Percentiles rank a stretch among this genome's conserved stretches.
Evolutionary conservation across 2,797 vertebrate species (phyloP).

Genomic region (Agapornis canus): DNA sequence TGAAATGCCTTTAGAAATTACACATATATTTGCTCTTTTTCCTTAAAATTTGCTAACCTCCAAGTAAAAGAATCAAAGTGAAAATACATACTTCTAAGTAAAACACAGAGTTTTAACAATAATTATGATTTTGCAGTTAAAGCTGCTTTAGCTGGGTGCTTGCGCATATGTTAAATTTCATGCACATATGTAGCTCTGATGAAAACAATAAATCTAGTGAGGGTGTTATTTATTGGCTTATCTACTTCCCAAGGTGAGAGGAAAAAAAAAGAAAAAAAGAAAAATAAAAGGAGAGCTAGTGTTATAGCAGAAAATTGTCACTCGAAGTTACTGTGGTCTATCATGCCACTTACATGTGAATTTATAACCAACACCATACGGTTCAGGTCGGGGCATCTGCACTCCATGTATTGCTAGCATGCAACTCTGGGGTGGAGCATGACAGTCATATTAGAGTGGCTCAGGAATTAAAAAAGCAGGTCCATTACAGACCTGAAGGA

Average conservation of each 20-base stretch:
- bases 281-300: not conserved
- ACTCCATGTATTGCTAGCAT: not conserved
- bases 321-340: not conserved
- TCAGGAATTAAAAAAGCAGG: not conserved
- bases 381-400: not conserved
- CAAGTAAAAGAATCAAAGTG: not conserved
- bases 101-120: not conserved
- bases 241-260: not conserved
- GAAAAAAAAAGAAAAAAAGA: not conserved
- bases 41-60: not conserved
- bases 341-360: not conserved
- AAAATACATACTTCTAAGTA: not conserved
- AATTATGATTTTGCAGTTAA: not conserved
- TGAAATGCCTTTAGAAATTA: not conserved
- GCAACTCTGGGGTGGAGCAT: not conserved
- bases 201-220: not conserved
- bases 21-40: not conserved
- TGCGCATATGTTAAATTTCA: not conserved
- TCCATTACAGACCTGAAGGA: not conserved
- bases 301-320: not conserved
- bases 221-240: not conserved
- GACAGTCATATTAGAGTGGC: not conserved
- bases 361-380: not conserved
- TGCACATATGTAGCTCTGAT: not conserved
- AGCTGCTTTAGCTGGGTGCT: not conserved